These are phyloP conservation scores for Enteromius anoplus DNA, from an alignment of 2,797 vertebrate genomes.

Conservation along the genomic window DNA sequence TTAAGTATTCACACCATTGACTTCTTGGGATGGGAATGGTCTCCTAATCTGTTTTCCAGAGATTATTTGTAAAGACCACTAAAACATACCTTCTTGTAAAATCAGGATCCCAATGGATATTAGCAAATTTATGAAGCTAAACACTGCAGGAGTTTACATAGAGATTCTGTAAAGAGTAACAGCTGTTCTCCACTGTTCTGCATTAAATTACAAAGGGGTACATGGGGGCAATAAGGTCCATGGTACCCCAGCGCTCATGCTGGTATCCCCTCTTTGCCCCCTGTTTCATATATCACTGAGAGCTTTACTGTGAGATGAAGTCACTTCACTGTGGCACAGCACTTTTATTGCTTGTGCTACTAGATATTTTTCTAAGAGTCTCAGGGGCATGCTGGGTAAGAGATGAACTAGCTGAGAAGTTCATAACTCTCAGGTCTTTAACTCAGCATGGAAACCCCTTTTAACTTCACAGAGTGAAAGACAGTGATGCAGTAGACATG, in stretches of 20 bases:
- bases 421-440: slow-evolving; percentile 57
- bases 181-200: slow-evolving; percentile 10
- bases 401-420: slow-evolving; percentile 54
- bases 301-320: slow-evolving; percentile 44
- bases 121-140: slow-evolving; percentile 25
- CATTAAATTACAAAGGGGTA: not conserved
- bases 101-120: slow-evolving; percentile 12
- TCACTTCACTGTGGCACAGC: slow-evolving; percentile 31
- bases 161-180: not conserved
- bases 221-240: slow-evolving; percentile 11
- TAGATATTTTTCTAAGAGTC: slow-evolving; percentile 47
- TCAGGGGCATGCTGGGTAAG: slow-evolving; percentile 54
- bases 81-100: slow-evolving; percentile 14
- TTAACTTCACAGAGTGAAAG: slow-evolving; percentile 27
- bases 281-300: slow-evolving; percentile 45
- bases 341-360: slow-evolving; percentile 48
- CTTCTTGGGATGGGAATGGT: slow-evolving; percentile 1
- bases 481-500: not conserved
- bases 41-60: not conserved
- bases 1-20: not conserved
- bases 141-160: slow-evolving; percentile 2
- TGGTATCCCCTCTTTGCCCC: slow-evolving; percentile 21
- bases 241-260: slow-evolving; percentile 8
- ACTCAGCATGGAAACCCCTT: slow-evolving; percentile 49
- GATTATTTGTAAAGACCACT: not conserved